Base-by-base conservation (phyloP, 1,140 invertebrate genomes). In the Cydia amplana region DNA sequence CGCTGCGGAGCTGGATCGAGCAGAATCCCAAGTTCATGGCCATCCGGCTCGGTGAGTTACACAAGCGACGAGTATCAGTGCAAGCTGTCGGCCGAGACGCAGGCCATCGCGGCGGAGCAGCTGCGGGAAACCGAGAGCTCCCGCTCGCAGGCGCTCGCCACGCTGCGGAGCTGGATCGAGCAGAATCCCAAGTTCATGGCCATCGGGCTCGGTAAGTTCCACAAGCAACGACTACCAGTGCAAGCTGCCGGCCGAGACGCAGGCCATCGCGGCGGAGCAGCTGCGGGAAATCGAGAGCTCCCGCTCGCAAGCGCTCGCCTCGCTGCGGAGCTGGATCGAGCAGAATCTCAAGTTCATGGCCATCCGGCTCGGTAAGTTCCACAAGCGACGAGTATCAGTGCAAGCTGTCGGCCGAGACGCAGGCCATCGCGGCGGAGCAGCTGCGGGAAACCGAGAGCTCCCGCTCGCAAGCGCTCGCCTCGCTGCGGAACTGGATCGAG, bases 301-400 rank as follows among this genome's bases (percentile, higher is more conserved):
- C 1, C 92, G 96, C 23, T 94, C 95, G 36, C 94, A 96, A 78
- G 95, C 96, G 0, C 85, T 97, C 20, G 93, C 94, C 0, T 94
- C 96, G 28, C 91, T 97, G 78, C 91, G 96, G 32, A 94, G 94
- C 74, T 97, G 96, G 96, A 94, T 96, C 75, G 94, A 94, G 74
- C 93, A 96, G 83, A 96, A 96, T 88, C 95, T 95, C 1, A 94
- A 95, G 75, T 96, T 97, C 77, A 89, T 94, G 79, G 94, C 95
- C 78, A 95, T 95, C 77, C n/a, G n/a, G n/a, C n/a, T n/a, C n/a
- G n/a, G n/a, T n/a, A n/a, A n/a, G n/a, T n/a, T n/a, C n/a, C n/a
- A n/a, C n/a, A n/a, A n/a, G n/a, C 0, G 95, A 96, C 76, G 92
- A 94, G 4, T 96, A 96, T 83, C 87, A 91, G 10, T 96, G 94